A percentile compares a stretch with the other conserved stretches of the same genome.
phyloP scores from a whole-genome alignment of 2,113 vertebrate genomes.

The Notiomystis cincta region DNA sequence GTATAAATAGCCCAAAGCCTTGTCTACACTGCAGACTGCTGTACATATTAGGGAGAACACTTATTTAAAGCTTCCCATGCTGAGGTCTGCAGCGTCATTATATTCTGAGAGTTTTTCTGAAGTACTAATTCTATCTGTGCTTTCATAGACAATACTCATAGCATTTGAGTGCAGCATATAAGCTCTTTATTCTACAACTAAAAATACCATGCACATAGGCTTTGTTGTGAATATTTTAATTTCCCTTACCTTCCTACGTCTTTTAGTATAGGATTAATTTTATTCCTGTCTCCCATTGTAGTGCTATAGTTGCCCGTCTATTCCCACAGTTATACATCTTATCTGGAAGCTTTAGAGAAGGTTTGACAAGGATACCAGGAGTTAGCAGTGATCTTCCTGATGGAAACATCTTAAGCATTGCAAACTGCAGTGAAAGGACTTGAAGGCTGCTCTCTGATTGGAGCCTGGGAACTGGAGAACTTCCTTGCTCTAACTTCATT shows the following conservation, averaged over 20 bases:
- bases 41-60: background rate
- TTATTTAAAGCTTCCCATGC: background rate
- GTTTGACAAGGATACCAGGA: background rate
- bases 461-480: background rate
- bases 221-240: background rate
- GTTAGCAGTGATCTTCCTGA: background rate
- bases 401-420: background rate
- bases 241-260: background rate
- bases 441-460: background rate
- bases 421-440: background rate
- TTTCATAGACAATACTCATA: background rate
- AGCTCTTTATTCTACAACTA: background rate
- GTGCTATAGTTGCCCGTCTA: background rate
- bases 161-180: background rate
- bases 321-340: background rate
- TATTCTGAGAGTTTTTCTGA: background rate
- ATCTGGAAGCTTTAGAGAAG: background rate
- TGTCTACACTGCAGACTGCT: background rate
- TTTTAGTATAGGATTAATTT: background rate
- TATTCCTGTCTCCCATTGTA: background rate
- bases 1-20: background rate
- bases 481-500: background rate
- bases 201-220: background rate
- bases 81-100: background rate
- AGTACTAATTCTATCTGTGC: background rate